These are phyloP conservation scores for Umimayanthus chanpuru DNA, from an alignment of 92 coral and sea anemone genomes.

Conservation along the genomic window DNA sequence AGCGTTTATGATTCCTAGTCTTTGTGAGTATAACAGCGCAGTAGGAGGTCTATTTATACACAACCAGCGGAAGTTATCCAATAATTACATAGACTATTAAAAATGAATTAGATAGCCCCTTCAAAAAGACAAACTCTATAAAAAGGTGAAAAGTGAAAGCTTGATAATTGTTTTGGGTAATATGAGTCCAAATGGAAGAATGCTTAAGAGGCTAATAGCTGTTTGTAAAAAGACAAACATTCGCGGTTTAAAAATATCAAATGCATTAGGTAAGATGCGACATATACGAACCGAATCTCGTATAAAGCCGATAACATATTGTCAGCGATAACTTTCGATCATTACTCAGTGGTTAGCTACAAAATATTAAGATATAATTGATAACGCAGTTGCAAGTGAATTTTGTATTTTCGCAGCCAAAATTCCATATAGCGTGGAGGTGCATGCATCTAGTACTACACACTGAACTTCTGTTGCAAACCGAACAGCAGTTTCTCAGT, in stretches of 20 bases:
- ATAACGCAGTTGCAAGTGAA: conserved; percentile 8
- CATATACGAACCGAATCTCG: not conserved
- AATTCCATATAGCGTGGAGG: not conserved
- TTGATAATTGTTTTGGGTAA: conserved; percentile 55
- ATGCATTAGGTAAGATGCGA: conserved; percentile 14
- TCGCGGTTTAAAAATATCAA: conserved; percentile 9
- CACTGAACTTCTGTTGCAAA: not conserved
- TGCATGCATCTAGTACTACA: not conserved
- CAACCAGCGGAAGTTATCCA: conserved; percentile 77
- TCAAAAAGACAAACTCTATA: conserved; percentile 73
- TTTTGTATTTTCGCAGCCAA: not conserved
- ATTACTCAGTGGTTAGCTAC: conserved; percentile 1
- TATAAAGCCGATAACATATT: conserved; percentile 33
- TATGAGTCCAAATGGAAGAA: conserved; percentile 12
- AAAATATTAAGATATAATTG: not conserved
- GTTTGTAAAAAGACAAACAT: conserved; percentile 29
- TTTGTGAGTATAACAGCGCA: conserved; percentile 68
- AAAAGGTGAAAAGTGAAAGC: conserved; percentile 70
- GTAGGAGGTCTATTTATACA: conserved; percentile 89
- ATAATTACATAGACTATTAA: conserved; percentile 86
- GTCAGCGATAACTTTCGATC: conserved; percentile 10
- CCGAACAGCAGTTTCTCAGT: not conserved
- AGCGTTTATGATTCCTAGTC: conserved; percentile 22
- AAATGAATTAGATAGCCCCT: conserved; percentile 74
- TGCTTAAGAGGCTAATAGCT: conserved; percentile 48